Conservation (phyloP, 1,140 invertebrate species). For the Hyposmocoma kahamanoa region DNA sequence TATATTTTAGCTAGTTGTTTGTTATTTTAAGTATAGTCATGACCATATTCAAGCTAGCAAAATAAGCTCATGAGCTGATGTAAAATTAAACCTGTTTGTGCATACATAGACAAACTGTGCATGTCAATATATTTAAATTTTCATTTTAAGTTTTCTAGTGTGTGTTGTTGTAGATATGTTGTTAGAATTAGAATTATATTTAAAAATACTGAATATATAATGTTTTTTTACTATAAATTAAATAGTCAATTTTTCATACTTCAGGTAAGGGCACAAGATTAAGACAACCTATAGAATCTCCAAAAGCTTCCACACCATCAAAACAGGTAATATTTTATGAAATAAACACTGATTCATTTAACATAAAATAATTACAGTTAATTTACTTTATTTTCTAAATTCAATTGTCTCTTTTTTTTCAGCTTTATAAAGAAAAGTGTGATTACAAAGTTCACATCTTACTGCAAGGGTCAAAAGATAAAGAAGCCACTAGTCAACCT, state of each 20-base stretch:
- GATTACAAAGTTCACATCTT: slow-evolving; percentile 79
- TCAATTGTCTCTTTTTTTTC: no score
- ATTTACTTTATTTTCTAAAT: slow-evolving; percentile 7
- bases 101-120: no score
- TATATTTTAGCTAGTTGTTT: no score
- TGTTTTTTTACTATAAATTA: no score
- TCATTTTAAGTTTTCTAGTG: no score
- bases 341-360: neutral
- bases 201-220: neutral
- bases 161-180: no score
- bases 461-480: slow-evolving; percentile 61
- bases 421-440: slow-evolving; percentile 65
- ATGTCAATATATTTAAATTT: no score
- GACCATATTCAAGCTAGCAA: no score
- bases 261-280: slow-evolving; percentile 30
- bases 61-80: no score
- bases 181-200: no score
- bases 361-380: neutral
- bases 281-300: slow-evolving; percentile 20
- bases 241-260: slow-evolving; percentile 5
- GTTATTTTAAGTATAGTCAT: no score
- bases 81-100: no score
- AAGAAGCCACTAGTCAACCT: slow-evolving; percentile 18
- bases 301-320: slow-evolving; percentile 29
- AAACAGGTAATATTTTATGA: slow-evolving; percentile 33